These are phyloP conservation scores for Acrocephalus arundinaceus DNA, from an alignment of 2,113 vertebrate species.

Conservation along the genomic window DNA sequence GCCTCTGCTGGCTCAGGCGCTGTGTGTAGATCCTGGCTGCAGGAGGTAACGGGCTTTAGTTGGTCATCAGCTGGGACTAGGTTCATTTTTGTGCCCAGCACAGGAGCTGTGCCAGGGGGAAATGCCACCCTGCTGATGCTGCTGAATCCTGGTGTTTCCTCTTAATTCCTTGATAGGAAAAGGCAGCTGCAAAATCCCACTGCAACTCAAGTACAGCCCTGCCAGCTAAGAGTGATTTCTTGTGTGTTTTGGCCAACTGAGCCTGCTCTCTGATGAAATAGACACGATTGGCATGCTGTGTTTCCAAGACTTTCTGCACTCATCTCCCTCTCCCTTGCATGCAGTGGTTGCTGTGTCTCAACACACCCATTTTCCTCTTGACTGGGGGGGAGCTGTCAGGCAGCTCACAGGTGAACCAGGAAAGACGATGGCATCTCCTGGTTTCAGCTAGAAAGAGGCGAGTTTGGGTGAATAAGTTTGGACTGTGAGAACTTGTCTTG, in stretches of 20 bases:
- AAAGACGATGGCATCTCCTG: background rate
- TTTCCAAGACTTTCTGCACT: background rate
- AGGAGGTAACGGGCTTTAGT: background rate
- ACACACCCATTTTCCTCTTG: background rate
- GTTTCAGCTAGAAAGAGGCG: background rate
- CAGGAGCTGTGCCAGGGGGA: background rate
- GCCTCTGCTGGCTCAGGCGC: fast-evolving
- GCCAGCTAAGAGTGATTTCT: background rate
- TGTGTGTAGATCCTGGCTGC: fast-evolving
- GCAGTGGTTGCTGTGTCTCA: background rate
- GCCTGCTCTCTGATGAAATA: background rate
- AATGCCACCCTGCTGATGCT: background rate
- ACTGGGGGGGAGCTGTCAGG: background rate
- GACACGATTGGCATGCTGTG: fast-evolving
- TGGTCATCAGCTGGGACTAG: background rate
- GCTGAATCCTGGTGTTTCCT: background rate
- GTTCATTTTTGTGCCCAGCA: background rate
- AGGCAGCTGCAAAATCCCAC: background rate
- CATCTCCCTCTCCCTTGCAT: background rate
- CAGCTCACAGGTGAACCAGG: background rate
- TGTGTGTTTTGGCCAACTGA: background rate
- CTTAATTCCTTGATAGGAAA: background rate
- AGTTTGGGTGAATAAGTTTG: background rate
- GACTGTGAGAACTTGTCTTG: background rate
- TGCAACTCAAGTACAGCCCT: background rate